Conservation (phyloP, 2,113 vertebrate species). For the Halcyon senegalensis region DNA sequence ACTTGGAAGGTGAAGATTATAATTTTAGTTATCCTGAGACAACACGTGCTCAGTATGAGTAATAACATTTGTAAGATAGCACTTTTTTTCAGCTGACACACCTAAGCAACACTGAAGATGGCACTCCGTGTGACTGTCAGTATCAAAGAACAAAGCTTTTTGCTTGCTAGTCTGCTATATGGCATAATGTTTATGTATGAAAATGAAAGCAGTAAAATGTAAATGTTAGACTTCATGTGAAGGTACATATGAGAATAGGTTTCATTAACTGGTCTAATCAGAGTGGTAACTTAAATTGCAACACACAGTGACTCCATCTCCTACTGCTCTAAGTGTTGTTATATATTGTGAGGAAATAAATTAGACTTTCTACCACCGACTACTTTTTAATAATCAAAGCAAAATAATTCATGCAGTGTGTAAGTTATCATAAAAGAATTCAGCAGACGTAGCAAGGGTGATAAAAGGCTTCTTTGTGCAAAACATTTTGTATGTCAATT, state of each 20-base stretch:
- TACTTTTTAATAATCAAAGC: constrained; percentile 48
- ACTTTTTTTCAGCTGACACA: not conserved
- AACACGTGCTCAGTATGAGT: not conserved
- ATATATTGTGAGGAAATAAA: constrained; percentile 1
- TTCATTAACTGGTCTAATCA: constrained; percentile 33
- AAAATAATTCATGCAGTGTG: not conserved
- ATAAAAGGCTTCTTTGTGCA: constrained; percentile 15
- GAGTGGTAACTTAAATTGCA: not conserved
- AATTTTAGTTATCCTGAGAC: not conserved
- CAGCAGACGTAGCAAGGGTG: not conserved
- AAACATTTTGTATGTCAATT: not conserved
- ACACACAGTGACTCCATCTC: not conserved
- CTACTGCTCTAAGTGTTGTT: not conserved
- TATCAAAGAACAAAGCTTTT: not conserved
- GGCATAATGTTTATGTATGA: not conserved
- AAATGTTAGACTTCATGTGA: not conserved
- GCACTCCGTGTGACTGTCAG: not conserved
- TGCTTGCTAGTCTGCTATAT: not conserved
- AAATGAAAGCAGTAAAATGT: constrained; percentile 1
- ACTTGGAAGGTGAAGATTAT: not conserved
- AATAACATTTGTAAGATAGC: not conserved
- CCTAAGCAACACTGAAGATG: not conserved
- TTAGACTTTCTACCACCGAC: not conserved
- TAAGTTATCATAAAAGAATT: not conserved
- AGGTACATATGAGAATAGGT: not conserved